These are phyloP conservation scores for Drosophila leonis DNA, from an alignment of 2,888 invertebrate genomes.

Conservation along the genomic window DNA sequence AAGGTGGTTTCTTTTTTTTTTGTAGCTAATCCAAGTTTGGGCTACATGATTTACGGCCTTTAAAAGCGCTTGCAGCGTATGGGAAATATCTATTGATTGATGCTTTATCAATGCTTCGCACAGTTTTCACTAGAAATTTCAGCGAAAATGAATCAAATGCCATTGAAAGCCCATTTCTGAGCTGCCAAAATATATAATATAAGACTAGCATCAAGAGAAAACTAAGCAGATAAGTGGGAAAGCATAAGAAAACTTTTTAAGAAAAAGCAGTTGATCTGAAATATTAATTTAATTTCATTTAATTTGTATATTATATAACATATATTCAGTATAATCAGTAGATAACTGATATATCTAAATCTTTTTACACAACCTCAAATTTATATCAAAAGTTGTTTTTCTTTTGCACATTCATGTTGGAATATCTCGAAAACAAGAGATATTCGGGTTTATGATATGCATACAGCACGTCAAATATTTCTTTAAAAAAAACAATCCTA, in stretches of 20 bases:
- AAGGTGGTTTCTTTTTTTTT: conserved; percentile 31
- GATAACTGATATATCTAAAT: too few relatives aligned
- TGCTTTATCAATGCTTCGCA: conserved; percentile 41
- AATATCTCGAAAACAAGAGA: too few relatives aligned
- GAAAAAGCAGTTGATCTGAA: too few relatives aligned
- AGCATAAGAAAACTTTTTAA: background rate
- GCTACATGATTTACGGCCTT: conserved; percentile 64
- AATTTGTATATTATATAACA: too few relatives aligned
- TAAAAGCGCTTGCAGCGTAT: conserved; percentile 62
- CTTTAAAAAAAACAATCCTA: too few relatives aligned
- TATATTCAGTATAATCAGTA: too few relatives aligned
- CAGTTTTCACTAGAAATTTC: conserved; percentile 34
- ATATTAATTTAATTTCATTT: too few relatives aligned
- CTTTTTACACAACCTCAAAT: too few relatives aligned
- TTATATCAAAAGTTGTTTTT: too few relatives aligned
- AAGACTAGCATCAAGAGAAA: background rate
- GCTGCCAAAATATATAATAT: conserved; percentile 1
- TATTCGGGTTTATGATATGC: too few relatives aligned
- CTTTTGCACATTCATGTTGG: too few relatives aligned
- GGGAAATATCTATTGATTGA: conserved; percentile 70
- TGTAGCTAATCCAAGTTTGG: conserved; percentile 66
- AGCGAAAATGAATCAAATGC: conserved; percentile 6
- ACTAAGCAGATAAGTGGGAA: background rate
- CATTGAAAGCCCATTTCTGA: background rate
- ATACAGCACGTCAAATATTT: too few relatives aligned